These are phyloP conservation scores for Bos indicus DNA, from an alignment of 2,113 vertebrate genomes.

Conservation along the genomic window DNA sequence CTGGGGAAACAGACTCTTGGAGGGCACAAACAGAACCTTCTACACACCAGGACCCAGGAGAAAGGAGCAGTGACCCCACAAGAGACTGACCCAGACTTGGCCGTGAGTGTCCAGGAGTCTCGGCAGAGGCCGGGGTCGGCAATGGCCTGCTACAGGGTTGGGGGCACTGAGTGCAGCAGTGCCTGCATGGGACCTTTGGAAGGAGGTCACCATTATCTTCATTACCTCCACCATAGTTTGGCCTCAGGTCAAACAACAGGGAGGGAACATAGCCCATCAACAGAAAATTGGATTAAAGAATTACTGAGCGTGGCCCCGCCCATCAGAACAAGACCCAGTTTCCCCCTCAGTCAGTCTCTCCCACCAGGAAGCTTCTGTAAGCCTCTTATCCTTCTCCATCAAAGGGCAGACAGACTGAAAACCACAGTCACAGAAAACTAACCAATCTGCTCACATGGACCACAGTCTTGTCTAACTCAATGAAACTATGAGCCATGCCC, in stretches of 20 bases:
- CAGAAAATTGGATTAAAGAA: not conserved
- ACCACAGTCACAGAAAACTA: not conserved
- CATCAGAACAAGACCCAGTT: not conserved
- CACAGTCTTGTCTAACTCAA: not conserved
- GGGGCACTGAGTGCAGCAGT: not conserved
- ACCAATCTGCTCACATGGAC: not conserved
- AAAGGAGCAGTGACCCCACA: not conserved
- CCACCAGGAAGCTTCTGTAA: not conserved
- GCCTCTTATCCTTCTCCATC: not conserved
- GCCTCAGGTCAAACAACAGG: not conserved
- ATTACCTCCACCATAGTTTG: not conserved
- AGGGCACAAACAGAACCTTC: not conserved
- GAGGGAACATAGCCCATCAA: not conserved
- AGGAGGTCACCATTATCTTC: not conserved
- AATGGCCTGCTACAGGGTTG: not conserved
- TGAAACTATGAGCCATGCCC: not conserved
- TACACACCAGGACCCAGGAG: not conserved
- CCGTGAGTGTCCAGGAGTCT: not conserved
- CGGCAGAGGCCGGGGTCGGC: accelerated
- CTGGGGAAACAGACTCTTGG: not conserved
- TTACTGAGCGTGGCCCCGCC: not conserved
- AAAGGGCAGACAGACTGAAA: not conserved
- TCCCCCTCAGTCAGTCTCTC: not conserved
- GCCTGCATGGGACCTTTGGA: not conserved
- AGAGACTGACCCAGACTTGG: not conserved